Conservation (phyloP, 2,113 vertebrate genomes). For the Halcyon malimbica region DNA sequence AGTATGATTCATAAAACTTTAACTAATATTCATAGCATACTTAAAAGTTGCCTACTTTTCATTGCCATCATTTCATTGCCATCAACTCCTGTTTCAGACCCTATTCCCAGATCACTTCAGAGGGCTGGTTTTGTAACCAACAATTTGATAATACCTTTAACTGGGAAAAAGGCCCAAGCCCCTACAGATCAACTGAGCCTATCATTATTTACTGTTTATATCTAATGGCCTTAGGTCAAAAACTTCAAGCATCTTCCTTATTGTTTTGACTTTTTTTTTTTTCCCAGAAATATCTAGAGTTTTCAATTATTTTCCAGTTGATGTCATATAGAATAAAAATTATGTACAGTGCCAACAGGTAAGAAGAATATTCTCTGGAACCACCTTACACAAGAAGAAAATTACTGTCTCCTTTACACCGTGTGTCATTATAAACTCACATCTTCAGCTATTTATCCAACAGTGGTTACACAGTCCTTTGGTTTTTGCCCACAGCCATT, state of each 20-base stretch:
- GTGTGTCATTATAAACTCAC: background rate
- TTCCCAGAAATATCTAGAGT: background rate
- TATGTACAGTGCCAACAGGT: background rate
- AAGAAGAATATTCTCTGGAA: background rate
- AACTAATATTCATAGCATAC: background rate
- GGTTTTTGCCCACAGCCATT: background rate
- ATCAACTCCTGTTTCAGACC: background rate
- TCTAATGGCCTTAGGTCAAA: background rate
- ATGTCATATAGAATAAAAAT: background rate
- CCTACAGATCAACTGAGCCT: background rate
- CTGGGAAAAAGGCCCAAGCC: background rate
- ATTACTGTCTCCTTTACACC: background rate
- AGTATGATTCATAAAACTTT: constrained; percentile 17
- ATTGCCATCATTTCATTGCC: background rate
- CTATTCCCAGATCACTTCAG: background rate
- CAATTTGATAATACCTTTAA: background rate
- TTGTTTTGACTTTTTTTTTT: background rate
- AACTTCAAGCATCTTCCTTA: background rate
- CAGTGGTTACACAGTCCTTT: background rate
- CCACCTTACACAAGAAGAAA: background rate
- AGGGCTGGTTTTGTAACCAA: background rate
- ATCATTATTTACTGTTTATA: background rate
- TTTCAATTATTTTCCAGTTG: background rate
- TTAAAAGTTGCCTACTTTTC: background rate
- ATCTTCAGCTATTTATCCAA: constrained; percentile 3